phyloP scores from a whole-genome alignment of 2,797 vertebrate genomes.

The Anableps anableps region DNA sequence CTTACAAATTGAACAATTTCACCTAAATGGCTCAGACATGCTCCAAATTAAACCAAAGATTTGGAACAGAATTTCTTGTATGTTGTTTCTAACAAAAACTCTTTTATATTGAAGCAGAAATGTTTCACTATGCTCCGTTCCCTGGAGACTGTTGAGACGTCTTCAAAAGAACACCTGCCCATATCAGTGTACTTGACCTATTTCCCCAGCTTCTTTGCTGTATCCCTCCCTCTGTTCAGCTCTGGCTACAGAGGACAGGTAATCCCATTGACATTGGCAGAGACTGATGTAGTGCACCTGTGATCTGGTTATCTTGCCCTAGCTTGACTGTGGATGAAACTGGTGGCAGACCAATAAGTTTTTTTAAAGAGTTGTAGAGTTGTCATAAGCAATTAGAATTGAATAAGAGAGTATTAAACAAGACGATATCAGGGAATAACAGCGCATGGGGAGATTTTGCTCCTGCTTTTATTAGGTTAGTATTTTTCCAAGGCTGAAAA shows the following conservation, averaged over 20 bases:
- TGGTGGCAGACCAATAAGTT: constrained; percentile 25
- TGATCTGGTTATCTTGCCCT: constrained; percentile 69
- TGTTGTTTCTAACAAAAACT: constrained; percentile 25
- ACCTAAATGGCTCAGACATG: neutral
- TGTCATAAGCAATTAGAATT: constrained; percentile 43
- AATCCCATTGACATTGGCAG: constrained; percentile 72
- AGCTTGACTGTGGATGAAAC: constrained; percentile 50
- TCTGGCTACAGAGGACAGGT: constrained; percentile 61
- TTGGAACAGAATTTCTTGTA: constrained; percentile 24
- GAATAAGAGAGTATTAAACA: constrained; percentile 34
- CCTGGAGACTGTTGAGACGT: constrained; percentile 70
- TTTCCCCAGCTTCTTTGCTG: constrained; percentile 67
- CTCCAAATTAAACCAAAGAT: constrained; percentile 1
- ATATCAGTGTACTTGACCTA: constrained; percentile 79
- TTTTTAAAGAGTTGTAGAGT: constrained; percentile 39
- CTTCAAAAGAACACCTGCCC: constrained; percentile 75
- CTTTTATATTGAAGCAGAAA: constrained; percentile 42
- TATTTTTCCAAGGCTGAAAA: neutral
- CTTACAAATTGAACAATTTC: neutral
- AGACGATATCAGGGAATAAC: constrained; percentile 23
- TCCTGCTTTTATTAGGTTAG: constrained; percentile 18
- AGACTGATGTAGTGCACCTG: constrained; percentile 69
- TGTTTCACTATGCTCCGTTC: constrained; percentile 53
- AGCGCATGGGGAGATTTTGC: constrained; percentile 35
- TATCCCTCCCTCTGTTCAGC: constrained; percentile 46